phyloP scores from a whole-genome alignment of 2,797 vertebrate species.

The Euthynnus affinis region DNA sequence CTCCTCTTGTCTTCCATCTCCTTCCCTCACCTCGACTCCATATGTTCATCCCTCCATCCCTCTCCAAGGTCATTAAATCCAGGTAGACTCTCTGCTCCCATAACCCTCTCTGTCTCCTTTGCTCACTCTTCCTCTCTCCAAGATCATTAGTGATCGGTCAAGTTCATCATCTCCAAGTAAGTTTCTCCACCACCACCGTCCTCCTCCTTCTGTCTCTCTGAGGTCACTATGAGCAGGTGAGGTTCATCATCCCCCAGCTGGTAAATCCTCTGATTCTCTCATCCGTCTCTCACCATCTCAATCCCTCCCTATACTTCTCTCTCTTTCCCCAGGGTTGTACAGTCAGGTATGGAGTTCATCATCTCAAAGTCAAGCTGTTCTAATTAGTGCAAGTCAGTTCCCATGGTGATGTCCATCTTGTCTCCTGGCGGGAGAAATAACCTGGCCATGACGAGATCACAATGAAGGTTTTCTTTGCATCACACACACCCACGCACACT shows the following conservation, averaged over 20 bases:
- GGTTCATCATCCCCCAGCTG: constrained; percentile 32
- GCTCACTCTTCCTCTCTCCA: constrained; percentile 2
- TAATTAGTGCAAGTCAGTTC: constrained; percentile 69
- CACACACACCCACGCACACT: constrained; percentile 23
- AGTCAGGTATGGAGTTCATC: constrained; percentile 62
- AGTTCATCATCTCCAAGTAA: constrained; percentile 51
- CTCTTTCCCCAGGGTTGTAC: constrained; percentile 50
- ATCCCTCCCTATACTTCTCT: background rate
- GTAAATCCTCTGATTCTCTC: background rate
- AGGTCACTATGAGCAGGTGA: constrained; percentile 53
- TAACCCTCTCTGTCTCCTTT: constrained; percentile 7
- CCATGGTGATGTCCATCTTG: constrained; percentile 70
- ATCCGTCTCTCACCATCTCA: constrained; percentile 13
- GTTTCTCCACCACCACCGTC: constrained; percentile 19
- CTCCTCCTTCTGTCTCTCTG: constrained; percentile 17
- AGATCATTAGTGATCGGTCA: constrained; percentile 52
- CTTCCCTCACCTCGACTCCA: background rate
- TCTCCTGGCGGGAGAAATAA: constrained; percentile 59
- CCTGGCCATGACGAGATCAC: constrained; percentile 16
- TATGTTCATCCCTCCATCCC: constrained; percentile 22
- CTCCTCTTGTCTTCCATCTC: constrained; percentile 2
- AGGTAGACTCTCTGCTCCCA: constrained; percentile 15
- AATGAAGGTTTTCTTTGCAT: constrained; percentile 27
- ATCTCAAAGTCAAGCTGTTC: constrained; percentile 67
- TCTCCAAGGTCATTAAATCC: constrained; percentile 32